These are phyloP conservation scores for Drosophila maculinotata DNA, from an alignment of 2,888 invertebrate genomes.

Conservation along the genomic window DNA sequence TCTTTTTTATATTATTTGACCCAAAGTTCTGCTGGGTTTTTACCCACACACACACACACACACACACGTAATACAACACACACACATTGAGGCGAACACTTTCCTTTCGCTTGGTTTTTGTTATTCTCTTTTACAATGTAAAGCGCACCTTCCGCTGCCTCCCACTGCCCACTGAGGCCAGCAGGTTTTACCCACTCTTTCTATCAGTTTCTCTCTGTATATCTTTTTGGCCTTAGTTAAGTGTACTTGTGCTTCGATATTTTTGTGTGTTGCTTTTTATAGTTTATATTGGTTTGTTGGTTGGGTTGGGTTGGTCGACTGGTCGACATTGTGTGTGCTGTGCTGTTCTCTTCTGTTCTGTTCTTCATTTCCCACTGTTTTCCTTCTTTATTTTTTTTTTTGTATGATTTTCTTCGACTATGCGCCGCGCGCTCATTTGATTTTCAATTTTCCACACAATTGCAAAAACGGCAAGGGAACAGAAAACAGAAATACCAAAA, in stretches of 20 bases:
- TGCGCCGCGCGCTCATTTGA: constrained; percentile 61
- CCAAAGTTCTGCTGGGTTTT: constrained; percentile 52
- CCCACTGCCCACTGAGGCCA: constrained; percentile 9
- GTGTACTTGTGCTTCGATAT: constrained; percentile 74
- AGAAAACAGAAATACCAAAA: constrained; percentile 29
- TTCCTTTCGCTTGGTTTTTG: constrained; percentile 41
- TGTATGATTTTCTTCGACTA: constrained; percentile 14
- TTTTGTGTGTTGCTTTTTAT: constrained; percentile 75
- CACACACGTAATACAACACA: constrained; percentile 6
- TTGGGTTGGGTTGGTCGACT: constrained; percentile 39
- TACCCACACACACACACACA: constrained; percentile 13
- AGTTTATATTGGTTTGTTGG: constrained; percentile 75
- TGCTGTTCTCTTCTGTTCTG: constrained; percentile 16
- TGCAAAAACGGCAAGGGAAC: constrained; percentile 53
- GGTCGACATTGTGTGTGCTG: constrained; percentile 54
- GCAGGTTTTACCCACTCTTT: constrained; percentile 23
- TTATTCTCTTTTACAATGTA: constrained; percentile 58
- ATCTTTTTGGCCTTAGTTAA: constrained; percentile 73
- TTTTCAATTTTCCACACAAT: constrained; percentile 80
- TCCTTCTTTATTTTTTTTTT: constrained; percentile 24
- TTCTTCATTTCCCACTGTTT: constrained; percentile 5
- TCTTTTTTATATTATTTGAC: constrained; percentile 1
- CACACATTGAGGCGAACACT: constrained; percentile 44
- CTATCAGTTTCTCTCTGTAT: constrained; percentile 28
- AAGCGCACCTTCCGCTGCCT: constrained; percentile 18